A percentile compares a stretch with the other conserved stretches of the same genome.
Conservation (phyloP, 2,797 vertebrate species). For the Chrysocyon brachyurus region DNA sequence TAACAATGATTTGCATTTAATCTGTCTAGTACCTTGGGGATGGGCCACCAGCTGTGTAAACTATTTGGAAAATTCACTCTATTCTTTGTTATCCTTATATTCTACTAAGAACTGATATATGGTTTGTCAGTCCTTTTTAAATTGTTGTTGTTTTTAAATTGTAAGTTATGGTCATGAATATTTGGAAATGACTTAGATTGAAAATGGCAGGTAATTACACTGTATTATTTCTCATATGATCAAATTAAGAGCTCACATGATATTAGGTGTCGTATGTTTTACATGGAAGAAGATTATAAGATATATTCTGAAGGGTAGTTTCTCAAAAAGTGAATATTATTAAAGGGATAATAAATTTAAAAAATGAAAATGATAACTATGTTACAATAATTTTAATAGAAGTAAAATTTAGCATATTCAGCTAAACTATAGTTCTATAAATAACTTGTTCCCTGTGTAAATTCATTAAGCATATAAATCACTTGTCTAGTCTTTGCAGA, state of each 20-base stretch:
- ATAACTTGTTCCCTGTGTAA: neutral
- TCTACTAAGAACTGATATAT: neutral
- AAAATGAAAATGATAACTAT: neutral
- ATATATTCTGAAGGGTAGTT: neutral
- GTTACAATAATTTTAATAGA: neutral
- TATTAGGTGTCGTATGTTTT: neutral
- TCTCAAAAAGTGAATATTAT: slow-evolving; percentile 11
- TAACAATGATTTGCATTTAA: neutral
- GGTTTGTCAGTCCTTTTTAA: neutral
- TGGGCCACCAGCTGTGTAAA: neutral
- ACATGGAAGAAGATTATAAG: neutral
- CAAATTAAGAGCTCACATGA: neutral
- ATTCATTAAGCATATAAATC: neutral
- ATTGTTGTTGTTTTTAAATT: neutral
- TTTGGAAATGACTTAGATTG: neutral
- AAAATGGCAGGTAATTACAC: neutral
- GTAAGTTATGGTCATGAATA: neutral
- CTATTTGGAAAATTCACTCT: neutral
- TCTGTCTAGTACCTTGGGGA: neutral
- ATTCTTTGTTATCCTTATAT: slow-evolving; percentile 20
- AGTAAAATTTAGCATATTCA: neutral
- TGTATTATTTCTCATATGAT: neutral
- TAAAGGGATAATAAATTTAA: neutral
- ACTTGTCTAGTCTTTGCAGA: neutral
- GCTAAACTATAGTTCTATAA: neutral